Evolutionary conservation across 1,140 invertebrate species (phyloP), one percentile per base, ranked within the genome.

Genomic region (Pseudachorutes palmiensis): DNA sequence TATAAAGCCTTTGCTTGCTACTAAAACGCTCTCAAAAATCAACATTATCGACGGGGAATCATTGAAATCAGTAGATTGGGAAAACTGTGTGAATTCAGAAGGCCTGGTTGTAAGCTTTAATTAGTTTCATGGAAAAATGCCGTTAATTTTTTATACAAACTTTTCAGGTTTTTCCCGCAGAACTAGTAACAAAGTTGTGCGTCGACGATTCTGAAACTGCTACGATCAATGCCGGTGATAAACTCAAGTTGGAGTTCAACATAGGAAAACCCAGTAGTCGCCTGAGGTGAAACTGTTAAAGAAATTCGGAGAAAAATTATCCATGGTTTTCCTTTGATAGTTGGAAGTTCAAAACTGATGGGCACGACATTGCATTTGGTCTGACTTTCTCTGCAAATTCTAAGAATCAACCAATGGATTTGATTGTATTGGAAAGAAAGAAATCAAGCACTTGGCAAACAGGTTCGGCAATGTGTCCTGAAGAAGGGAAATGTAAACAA

Each of bases 271-370:
- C 9, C n/a, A 14, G 55, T 29, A 24, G 28, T 12, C 36, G 19
- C 9, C 36, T 45, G 9, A 45, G 36, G 36, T 45, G n/a, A n/a
- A n/a, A n/a, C n/a, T n/a, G 19, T 45, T 45, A 12, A 9, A 45
- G 19, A 45, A 45, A 9, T 19, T 45, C 36, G 19, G 19, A 45
- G 9, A 9, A 12, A 12, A 19, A 45, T 12, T 12, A 45, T 45
- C 9, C 9, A 45, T 12, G 19, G n/a, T n/a, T n/a, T n/a, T n/a
- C n/a, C 19, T 9, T n/a, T n/a, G n/a, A n/a, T 19, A 94, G 91
- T 68, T 96, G 92, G 92, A 90, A 93, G 74, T 92, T 94, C 74
- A 83, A 86, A 70, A 88, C 90, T 0, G 88, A 92, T 69, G 86
- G 84, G 65, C 87, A 93, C 75, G 92, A 95, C 76, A 94, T 96